Conservation (phyloP, 1,140 invertebrate genomes). For the Bombus fervidus region DNA sequence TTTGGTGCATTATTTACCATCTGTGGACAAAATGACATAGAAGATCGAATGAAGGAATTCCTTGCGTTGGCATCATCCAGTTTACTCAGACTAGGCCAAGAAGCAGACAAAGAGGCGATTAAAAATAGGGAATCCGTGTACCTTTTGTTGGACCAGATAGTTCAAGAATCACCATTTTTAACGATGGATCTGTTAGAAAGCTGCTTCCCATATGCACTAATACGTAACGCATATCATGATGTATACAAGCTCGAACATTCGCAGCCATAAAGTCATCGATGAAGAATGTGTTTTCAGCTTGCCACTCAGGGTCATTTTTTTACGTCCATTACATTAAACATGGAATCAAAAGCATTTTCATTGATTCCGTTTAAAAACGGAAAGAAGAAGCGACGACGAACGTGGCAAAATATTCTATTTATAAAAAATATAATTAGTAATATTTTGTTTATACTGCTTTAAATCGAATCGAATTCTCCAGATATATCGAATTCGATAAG, state of each 20-base stretch:
- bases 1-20: slow-evolving; percentile 98
- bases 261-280: slow-evolving; percentile 80
- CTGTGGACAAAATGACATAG: slow-evolving; percentile 96
- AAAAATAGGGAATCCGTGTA: slow-evolving; percentile 98
- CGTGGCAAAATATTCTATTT: slow-evolving; percentile 22
- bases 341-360: slow-evolving; percentile 30
- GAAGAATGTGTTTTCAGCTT: slow-evolving; percentile 40
- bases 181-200: slow-evolving; percentile 99
- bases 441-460: slow-evolving; percentile 16
- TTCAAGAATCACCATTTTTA: slow-evolving; percentile 98
- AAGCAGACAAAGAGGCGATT: slow-evolving; percentile 96
- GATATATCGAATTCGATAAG: slow-evolving; percentile 10
- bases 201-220: slow-evolving; percentile 98
- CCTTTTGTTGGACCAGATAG: slow-evolving; percentile 96
- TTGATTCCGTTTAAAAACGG: not conserved
- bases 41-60: slow-evolving; percentile 99
- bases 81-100: slow-evolving; percentile 95
- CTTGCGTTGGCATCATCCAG: slow-evolving; percentile 97
- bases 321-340: slow-evolving; percentile 51
- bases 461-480: slow-evolving; percentile 18
- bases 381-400: not conserved
- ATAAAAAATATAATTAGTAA: not conserved
- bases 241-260: slow-evolving; percentile 94
- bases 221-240: slow-evolving; percentile 97
- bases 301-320: slow-evolving; percentile 62